phyloP scores from a whole-genome alignment of 2,888 invertebrate genomes.

The Callinectes sapidus region DNA sequence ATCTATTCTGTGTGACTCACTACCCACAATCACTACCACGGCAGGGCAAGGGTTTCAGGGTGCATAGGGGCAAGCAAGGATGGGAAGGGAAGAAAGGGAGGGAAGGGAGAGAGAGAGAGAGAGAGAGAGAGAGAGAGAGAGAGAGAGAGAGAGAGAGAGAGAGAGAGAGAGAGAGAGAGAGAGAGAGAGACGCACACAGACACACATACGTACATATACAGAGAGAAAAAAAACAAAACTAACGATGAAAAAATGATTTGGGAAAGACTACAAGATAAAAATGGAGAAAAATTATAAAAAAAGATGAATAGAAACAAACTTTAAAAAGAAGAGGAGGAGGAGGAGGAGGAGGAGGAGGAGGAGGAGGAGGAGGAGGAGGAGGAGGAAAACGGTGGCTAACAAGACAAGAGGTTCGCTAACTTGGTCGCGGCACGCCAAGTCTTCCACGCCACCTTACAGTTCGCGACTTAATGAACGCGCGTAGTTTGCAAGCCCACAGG shows the following conservation, averaged over 20 bases:
- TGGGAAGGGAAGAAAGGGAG: background rate
- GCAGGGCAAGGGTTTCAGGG: background rate
- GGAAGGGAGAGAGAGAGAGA: background rate
- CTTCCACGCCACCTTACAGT: background rate
- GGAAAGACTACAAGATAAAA: background rate
- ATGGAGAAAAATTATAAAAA: background rate
- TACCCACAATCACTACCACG: background rate
- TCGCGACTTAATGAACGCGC: background rate
- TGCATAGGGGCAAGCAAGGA: background rate
- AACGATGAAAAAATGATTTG: background rate
- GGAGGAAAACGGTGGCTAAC: background rate
- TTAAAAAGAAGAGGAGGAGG: background rate
- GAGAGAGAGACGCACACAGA: background rate
- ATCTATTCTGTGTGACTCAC: constrained; percentile 35
- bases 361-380: background rate
- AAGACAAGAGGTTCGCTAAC: background rate
- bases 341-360: background rate
- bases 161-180: background rate
- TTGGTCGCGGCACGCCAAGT: background rate
- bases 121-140: background rate
- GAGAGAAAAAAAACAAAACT: too few species aligned
- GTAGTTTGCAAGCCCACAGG: background rate
- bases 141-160: background rate
- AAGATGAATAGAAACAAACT: too few species aligned
- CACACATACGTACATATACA: too few species aligned